phyloP scores from a whole-genome alignment of 2,113 vertebrate species.

The Anseranas semipalmata region DNA sequence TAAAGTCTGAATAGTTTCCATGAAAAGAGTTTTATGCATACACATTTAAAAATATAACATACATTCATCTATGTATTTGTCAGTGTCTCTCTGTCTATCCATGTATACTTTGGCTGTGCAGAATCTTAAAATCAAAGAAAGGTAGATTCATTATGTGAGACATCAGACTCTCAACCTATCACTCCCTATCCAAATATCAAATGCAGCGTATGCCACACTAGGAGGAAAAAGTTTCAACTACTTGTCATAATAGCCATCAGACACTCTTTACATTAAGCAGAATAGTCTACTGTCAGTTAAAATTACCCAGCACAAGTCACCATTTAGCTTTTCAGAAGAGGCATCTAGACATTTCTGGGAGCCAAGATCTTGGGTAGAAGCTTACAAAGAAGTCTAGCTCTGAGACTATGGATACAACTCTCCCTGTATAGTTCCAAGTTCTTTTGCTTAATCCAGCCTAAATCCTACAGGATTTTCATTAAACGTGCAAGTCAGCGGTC shows the following conservation, averaged over 20 bases:
- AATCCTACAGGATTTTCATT: background rate
- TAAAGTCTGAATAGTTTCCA: background rate
- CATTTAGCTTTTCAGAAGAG: background rate
- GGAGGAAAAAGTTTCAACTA: background rate
- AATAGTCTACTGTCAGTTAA: background rate
- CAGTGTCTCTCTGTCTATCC: background rate
- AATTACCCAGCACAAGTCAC: background rate
- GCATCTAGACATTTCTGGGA: background rate
- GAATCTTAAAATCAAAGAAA: background rate
- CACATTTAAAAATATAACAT: background rate
- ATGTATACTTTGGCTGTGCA: background rate
- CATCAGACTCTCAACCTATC: rapidly evolving
- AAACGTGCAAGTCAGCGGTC: background rate
- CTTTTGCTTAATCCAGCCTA: background rate
- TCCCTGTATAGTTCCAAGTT: background rate
- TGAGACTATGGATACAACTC: background rate
- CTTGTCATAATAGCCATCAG: background rate
- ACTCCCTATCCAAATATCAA: background rate
- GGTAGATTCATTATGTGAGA: background rate
- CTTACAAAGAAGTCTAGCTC: background rate
- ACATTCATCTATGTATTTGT: background rate
- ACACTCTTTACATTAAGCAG: background rate
- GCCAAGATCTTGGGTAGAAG: background rate
- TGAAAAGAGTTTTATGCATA: background rate
- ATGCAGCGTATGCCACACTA: background rate